Base-by-base conservation (phyloP, 2,797 vertebrate genomes). In the Sardinella longiceps region DNA sequence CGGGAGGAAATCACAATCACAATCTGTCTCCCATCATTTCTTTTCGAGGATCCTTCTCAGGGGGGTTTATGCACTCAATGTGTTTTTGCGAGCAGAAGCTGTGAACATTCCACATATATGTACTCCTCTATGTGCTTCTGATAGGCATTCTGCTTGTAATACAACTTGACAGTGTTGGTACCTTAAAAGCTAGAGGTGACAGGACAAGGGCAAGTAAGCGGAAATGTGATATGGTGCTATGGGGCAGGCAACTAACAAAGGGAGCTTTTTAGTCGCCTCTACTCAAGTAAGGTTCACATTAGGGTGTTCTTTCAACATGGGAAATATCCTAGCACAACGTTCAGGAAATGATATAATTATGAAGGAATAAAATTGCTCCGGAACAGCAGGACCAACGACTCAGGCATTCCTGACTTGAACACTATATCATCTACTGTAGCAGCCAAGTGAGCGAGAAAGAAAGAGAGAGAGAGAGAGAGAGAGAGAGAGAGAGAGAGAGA, bases 311-410 rank as follows among this genome's bases (percentile, higher is more conserved):
- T 84, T 88, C 51, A 83, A 70, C 63, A 53, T 87, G 81, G 84
- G 83, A 87, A 43, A 39, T 30, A 86, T 83, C 83, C 84, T 83
- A n/a, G 23, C 74, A 66, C 77, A 84, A 56, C 83, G 81, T 84
- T 83, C 80, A 81, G 86, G 86, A 90, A 89, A 88, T 90, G n/a
- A 87, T 87, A 50, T 85, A 85, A 90, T 88, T 87, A 84, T 80
- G 60, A 82, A 80, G 84, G 80, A 90, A 86, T 84, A 25, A 85
- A 85, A 89, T 83, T 53, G 74, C 53, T 18, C 80, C 70, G 46
- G 46, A 85, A 88, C 70, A 70, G 33, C 82, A 80, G 50, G 37
- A 60, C 80, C 63, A 77, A 33, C 39, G 33, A 33, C 6, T 37
- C 37, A 77, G 70, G 37, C 33, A 77, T 43, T 77, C 37, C 70